Evolutionary conservation across 2,888 invertebrate species (phyloP), one percentile per base, ranked within the genome.

Genomic region (Tinea trinotella): DNA sequence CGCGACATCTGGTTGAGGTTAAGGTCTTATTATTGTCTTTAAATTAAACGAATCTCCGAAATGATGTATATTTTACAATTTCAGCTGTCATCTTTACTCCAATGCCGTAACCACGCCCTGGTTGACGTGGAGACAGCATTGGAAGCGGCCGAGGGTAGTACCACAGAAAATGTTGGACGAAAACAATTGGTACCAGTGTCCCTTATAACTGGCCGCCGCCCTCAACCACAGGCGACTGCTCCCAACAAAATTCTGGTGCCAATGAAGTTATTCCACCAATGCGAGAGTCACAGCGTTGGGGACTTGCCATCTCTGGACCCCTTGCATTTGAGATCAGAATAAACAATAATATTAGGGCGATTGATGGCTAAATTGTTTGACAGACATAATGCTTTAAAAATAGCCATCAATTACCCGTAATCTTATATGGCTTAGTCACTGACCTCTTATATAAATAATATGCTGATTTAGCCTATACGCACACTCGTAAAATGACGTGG

Each of bases 91-190:
- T 74, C 83, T 0, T 62, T 85, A 0, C 74, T 85, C 0, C 79
- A 77, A 55, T 80, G 83, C 59, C 75, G 80, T 0, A 82, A 85
- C 64, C 82, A 85, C 64, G 79, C 79, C 0, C 61, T 84, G 0
- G 64, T 83, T 24, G 87, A 87, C 65, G 87, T 88, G 0, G 87
- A 88, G 59, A 85, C 87, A 0, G 88, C 88, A 0, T 61, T 85
- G 4, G 88, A 88, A 59, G 88, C 87, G 0, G 87, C 85, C 0
- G 87, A 87, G 55, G 74, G 75, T 0, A 71, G 74, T 40, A 60
- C 69, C 1, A 52, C 71, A 0, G 35, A 49, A 2, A 65, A 62
- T n/a, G 58, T 69, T 2, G 76, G 75, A 0, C 67, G 63, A 0
- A 62, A 67, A 1, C 73, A 72, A 17, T 60, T 82, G 0, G 66